phyloP scores from a whole-genome alignment of 2,113 vertebrate species.

The Psephotus haematonotus region DNA sequence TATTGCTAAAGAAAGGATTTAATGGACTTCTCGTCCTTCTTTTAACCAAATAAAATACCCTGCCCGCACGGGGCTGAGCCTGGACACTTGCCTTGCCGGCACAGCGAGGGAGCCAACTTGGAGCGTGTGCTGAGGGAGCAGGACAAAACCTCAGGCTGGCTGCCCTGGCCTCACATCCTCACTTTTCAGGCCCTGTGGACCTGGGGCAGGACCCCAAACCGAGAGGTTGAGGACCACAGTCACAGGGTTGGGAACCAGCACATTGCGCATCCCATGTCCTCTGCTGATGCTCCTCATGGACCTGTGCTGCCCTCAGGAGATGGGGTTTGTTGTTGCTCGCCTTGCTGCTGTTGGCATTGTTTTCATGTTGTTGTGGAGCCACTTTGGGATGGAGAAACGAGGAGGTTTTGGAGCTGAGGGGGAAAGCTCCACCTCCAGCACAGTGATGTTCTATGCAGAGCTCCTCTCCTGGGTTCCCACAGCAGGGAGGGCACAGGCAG shows the following conservation, averaged over 20 bases:
- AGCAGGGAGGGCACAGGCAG: not conserved
- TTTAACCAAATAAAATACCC: conserved; percentile 62
- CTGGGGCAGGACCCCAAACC: not conserved
- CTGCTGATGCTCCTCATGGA: too few species aligned
- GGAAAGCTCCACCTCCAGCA: rapidly evolving
- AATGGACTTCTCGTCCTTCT: conserved; percentile 72
- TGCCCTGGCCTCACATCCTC: not conserved
- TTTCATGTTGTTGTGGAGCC: rapidly evolving
- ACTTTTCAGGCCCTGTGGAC: not conserved
- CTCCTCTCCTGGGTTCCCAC: not conserved
- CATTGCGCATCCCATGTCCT: rapidly evolving
- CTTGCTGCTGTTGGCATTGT: not conserved
- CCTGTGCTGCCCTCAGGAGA: rapidly evolving
- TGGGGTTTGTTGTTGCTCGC: rapidly evolving
- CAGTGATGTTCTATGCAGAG: not conserved
- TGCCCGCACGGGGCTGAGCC: not conserved
- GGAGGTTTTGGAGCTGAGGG: not conserved
- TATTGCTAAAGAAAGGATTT: conserved; percentile 76
- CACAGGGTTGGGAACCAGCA: rapidly evolving
- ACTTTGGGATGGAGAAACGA: not conserved
- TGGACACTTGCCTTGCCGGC: conserved; percentile 19
- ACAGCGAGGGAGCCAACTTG: not conserved
- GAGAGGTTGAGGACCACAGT: rapidly evolving
- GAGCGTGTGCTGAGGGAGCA: not conserved
- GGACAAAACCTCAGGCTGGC: not conserved